Evolutionary conservation across 2,888 invertebrate genomes (phyloP).

Genomic region (Diplazon laetatorius): DNA sequence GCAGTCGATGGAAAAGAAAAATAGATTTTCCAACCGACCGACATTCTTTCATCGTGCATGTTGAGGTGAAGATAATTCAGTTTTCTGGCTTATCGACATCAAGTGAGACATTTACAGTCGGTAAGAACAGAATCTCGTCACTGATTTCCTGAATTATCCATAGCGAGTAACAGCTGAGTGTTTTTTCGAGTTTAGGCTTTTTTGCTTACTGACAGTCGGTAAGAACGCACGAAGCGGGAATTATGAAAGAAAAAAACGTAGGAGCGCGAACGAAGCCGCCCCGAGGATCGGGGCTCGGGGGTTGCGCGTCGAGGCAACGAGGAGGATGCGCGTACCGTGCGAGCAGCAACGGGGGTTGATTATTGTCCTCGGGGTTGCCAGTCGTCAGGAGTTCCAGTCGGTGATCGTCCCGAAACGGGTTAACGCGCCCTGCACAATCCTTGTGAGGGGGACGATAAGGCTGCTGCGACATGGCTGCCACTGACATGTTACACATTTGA

Average conservation of each 20-base stretch:
- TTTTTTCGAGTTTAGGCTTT: no score
- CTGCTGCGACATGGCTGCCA: constrained; percentile 73
- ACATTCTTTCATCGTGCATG: no score
- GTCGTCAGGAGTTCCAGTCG: constrained; percentile 78
- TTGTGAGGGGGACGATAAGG: constrained; percentile 65
- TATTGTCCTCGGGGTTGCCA: constrained; percentile 74
- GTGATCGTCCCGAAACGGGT: constrained; percentile 78
- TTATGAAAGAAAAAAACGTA: constrained; percentile 6
- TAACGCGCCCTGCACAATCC: constrained; percentile 69
- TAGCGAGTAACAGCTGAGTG: no score
- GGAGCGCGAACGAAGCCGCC: constrained; percentile 23
- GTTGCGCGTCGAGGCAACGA: constrained; percentile 55
- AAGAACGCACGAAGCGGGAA: neutral
- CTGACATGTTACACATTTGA: constrained; percentile 74
- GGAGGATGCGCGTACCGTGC: constrained; percentile 62
- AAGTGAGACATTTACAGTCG: no score
- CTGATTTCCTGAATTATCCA: neutral
- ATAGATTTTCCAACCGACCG: no score
- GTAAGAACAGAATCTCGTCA: no score
- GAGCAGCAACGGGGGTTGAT: constrained; percentile 66
- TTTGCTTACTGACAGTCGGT: neutral
- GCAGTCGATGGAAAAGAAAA: no score
- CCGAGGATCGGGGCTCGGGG: constrained; percentile 43
- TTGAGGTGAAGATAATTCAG: no score
- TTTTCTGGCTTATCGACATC: no score